Conservation (phyloP, 2,113 vertebrate genomes). For the Sturnira hondurensis region DNA sequence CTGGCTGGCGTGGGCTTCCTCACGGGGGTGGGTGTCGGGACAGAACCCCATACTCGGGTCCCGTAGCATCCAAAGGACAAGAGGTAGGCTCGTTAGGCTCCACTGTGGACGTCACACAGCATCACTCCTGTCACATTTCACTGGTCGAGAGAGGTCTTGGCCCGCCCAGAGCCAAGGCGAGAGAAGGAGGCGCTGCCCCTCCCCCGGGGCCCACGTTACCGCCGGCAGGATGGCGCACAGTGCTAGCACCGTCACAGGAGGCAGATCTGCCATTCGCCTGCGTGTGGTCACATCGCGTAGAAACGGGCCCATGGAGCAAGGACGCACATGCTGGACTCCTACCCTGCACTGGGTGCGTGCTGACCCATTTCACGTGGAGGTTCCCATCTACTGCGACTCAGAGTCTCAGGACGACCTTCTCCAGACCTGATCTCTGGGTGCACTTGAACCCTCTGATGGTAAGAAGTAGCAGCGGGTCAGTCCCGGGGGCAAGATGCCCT, state of each 20-base stretch:
- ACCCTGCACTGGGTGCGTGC: accelerated
- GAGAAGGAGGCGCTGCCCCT: no score
- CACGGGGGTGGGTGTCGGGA: accelerated
- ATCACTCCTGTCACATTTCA: accelerated
- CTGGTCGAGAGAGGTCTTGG: background rate
- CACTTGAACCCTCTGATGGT: background rate
- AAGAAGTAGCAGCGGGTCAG: background rate
- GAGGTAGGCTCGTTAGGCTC: background rate
- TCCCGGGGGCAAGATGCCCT: accelerated
- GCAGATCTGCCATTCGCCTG: accelerated
- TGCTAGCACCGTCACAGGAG: background rate
- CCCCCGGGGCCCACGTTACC: accelerated
- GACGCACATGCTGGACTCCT: no score
- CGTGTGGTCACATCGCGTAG: accelerated
- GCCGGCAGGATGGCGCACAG: no score
- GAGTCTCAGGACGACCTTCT: background rate
- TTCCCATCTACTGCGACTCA: background rate
- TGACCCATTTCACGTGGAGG: no score
- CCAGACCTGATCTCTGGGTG: background rate
- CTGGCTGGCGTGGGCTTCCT: background rate
- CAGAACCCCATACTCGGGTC: background rate
- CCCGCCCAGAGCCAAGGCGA: background rate
- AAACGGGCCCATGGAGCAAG: background rate
- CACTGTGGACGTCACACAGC: no score
- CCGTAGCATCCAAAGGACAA: background rate